Evolutionary conservation across 2,113 vertebrate species (phyloP).

Genomic region (Centropus bengalensis): DNA sequence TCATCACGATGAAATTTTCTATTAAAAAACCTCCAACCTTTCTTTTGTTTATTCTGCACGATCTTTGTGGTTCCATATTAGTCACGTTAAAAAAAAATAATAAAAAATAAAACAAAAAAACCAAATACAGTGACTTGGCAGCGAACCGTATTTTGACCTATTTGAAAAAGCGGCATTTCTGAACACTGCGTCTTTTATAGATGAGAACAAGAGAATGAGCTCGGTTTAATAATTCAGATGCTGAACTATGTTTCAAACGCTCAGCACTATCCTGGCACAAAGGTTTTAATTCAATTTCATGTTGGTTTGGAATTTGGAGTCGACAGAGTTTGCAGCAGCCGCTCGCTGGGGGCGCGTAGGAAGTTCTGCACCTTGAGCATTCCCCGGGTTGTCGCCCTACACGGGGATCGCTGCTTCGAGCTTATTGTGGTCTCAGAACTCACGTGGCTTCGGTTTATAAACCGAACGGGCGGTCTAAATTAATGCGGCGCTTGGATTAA

Average conservation of each 20-base stretch:
- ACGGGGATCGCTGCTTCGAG: not conserved
- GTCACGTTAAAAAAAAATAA: not conserved
- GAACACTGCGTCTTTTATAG: not conserved
- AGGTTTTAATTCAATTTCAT: not conserved
- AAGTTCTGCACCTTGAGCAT: not conserved
- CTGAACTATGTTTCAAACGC: not conserved
- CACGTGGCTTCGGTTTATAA: not conserved
- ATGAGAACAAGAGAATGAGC: not conserved
- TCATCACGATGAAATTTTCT: constrained; percentile 68
- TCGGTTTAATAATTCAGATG: not conserved
- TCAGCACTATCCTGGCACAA: not conserved
- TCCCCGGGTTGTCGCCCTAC: not conserved
- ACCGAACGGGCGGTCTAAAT: not conserved
- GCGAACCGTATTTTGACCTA: not conserved
- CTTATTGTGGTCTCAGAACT: not conserved
- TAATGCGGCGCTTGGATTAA: not conserved
- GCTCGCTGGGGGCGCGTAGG: not conserved
- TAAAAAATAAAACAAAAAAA: not conserved
- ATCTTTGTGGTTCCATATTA: constrained; percentile 31
- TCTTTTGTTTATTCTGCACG: constrained; percentile 44
- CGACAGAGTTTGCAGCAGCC: not conserved
- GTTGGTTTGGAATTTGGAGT: not conserved
- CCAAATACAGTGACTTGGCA: not conserved
- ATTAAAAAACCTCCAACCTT: constrained; percentile 54
- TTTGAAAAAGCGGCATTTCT: not conserved